phyloP scores from a whole-genome alignment of 1,140 invertebrate species.

The Ladona fulva region DNA sequence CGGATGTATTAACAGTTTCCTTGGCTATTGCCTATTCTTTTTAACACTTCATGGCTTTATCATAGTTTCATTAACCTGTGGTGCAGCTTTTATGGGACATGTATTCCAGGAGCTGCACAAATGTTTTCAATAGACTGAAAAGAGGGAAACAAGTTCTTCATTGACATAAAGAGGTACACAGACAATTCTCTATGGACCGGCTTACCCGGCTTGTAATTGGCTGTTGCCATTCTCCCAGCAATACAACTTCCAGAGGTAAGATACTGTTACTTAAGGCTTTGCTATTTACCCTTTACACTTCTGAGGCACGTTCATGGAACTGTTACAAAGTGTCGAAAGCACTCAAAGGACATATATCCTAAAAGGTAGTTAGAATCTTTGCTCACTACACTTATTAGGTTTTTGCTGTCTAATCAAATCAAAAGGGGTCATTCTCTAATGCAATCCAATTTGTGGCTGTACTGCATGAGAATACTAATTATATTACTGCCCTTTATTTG shows the following conservation, averaged over 20 bases:
- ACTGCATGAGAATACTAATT: background rate
- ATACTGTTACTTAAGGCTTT: conserved; percentile 10
- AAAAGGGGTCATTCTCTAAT: background rate
- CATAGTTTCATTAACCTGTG: conserved; percentile 9
- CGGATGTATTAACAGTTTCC: conserved; percentile 1
- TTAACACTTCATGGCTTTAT: background rate
- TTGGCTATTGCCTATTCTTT: background rate
- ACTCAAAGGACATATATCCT: conserved; percentile 6
- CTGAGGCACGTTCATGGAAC: conserved; percentile 2
- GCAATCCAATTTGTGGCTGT: background rate
- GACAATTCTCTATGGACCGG: conserved; percentile 7
- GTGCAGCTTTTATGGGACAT: conserved; percentile 8
- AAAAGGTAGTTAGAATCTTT: conserved; percentile 2
- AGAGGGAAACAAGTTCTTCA: conserved; percentile 4
- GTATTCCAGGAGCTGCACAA: conserved; percentile 7
- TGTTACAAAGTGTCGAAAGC: background rate
- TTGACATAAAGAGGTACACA: conserved; percentile 3
- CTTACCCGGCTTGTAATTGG: conserved; percentile 7
- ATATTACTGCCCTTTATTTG: too few relatives aligned
- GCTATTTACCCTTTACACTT: background rate
- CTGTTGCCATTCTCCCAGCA: conserved; percentile 6
- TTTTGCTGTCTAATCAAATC: background rate
- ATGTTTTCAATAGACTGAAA: conserved; percentile 10
- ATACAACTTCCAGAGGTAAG: conserved; percentile 9
- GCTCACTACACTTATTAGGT: background rate